Evolutionary conservation across 23 tunicate species (phyloP).

Genomic region (Halocynthia roretzi): DNA sequence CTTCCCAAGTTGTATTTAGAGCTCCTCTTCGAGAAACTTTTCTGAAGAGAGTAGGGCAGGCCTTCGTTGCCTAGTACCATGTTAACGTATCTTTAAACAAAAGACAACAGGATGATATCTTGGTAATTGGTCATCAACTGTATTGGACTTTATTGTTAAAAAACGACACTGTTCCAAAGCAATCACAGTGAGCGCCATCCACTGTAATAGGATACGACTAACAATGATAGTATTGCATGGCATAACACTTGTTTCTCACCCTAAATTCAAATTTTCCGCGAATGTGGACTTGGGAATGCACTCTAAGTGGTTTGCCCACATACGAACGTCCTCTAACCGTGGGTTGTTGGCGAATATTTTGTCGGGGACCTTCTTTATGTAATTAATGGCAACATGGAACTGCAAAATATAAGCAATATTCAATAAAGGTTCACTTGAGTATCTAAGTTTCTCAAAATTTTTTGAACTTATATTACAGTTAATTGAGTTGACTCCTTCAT

Average conservation of each 20-base stretch:
- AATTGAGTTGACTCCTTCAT: no score
- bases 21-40: conserved; percentile 33
- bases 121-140: no score
- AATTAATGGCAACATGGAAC: conserved; percentile 68
- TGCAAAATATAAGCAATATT: conserved; percentile 2
- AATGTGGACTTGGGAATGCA: conserved; percentile 53
- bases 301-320: conserved; percentile 65
- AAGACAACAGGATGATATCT: no score
- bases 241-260: conserved; percentile 18
- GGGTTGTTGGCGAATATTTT: conserved; percentile 30
- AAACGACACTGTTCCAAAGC: no score
- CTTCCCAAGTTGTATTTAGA: conserved; percentile 23
- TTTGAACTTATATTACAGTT: no score
- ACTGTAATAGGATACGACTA: no score
- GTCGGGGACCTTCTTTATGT: conserved; percentile 51
- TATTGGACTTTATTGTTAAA: no score
- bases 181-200: no score
- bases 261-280: conserved; percentile 29
- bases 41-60: conserved; percentile 50
- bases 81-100: conserved; percentile 47
- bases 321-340: conserved; percentile 21
- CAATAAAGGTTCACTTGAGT: background rate
- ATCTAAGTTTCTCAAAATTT: no score
- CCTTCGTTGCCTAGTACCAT: conserved; percentile 42
- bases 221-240: no score